These are phyloP conservation scores for Calyptommatus sinebrachiatus DNA, from an alignment of 2,113 vertebrate species.

Conservation along the genomic window DNA sequence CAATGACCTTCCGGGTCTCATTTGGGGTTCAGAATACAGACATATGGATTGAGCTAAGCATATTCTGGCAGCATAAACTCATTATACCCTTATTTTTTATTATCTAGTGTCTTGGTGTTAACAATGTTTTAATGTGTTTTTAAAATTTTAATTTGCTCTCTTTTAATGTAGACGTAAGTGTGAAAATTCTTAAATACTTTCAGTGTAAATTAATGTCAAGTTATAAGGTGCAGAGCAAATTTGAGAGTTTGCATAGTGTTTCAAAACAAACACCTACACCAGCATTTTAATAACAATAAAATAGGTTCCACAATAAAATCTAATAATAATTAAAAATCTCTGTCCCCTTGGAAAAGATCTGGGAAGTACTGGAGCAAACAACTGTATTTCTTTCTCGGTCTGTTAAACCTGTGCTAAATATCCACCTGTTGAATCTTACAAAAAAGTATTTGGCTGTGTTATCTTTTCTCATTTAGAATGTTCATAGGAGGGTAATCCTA, in stretches of 20 bases:
- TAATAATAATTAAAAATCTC: too few species aligned
- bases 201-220: neutral
- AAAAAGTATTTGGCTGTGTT: too few species aligned
- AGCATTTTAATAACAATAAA: neutral
- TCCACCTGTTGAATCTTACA: too few species aligned
- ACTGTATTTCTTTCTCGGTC: too few species aligned
- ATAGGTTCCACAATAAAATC: too few species aligned
- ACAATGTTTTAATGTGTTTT: slow-evolving; percentile 59
- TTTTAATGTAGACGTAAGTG: slow-evolving; percentile 45
- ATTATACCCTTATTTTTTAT: slow-evolving; percentile 61
- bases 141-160: slow-evolving; percentile 63
- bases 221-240: slow-evolving; percentile 38
- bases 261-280: neutral
- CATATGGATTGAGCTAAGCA: slow-evolving; percentile 38
- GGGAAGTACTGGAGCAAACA: too few species aligned
- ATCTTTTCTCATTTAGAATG: too few species aligned
- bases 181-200: slow-evolving; percentile 21
- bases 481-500: too few species aligned
- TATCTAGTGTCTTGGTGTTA: slow-evolving; percentile 48
- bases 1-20: slow-evolving; percentile 25
- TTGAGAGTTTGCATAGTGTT: slow-evolving; percentile 25
- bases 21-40: neutral
- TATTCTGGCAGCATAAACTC: slow-evolving; percentile 55
- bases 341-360: too few species aligned
- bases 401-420: too few species aligned